These are phyloP conservation scores for Koerneria pararmatus DNA, from an alignment of 2,888 invertebrate species.

Conservation along the genomic window DNA sequence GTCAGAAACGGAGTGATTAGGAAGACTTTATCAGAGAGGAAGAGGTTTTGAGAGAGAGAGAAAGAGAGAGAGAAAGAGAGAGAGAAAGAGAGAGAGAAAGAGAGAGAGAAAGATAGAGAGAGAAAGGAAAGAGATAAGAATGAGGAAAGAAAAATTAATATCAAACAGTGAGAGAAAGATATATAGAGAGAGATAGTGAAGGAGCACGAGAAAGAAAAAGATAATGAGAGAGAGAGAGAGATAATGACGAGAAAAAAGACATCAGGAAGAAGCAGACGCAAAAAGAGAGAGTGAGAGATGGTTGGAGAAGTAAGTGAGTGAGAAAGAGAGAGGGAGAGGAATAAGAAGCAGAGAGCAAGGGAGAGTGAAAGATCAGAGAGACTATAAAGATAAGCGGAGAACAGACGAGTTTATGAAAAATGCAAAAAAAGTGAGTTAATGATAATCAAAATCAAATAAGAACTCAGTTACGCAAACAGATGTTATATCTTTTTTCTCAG, in stretches of 20 bases:
- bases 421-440: too few species aligned
- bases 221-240: neutral
- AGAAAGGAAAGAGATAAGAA: neutral
- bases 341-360: neutral
- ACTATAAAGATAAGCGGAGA: too few species aligned
- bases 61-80: neutral
- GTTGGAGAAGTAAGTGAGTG: neutral
- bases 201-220: neutral
- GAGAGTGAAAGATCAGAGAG: neutral
- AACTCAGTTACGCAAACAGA: too few species aligned
- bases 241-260: constrained; percentile 2
- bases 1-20: neutral
- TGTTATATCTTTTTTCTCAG: too few species aligned
- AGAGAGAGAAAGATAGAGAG: neutral
- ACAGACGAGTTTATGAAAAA: neutral
- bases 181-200: neutral
- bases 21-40: neutral
- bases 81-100: neutral
- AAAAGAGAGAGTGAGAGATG: constrained; percentile 5
- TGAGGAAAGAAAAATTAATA: neutral
- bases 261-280: too few species aligned
- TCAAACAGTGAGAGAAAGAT: neutral
- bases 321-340: neutral
- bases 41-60: neutral
- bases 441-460: too few species aligned